Conservation (phyloP, 2,888 invertebrate species). For the Eubasilissa splendida region DNA sequence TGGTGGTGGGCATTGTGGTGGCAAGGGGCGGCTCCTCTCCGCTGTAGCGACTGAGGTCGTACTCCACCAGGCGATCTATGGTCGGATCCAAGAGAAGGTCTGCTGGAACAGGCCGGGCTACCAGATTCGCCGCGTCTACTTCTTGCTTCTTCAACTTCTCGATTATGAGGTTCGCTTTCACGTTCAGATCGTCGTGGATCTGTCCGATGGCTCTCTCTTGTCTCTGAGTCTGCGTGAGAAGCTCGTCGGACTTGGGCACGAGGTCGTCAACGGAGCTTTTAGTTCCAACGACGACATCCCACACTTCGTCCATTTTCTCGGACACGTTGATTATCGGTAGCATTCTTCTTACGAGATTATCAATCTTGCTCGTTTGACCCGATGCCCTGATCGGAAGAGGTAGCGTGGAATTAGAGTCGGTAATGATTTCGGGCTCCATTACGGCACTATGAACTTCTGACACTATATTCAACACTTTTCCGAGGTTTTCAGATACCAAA, state of each 20-base stretch:
- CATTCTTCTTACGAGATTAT: slow-evolving; percentile 86
- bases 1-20: slow-evolving; percentile 58
- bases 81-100: slow-evolving; percentile 80
- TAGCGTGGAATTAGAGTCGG: slow-evolving; percentile 73
- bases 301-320: slow-evolving; percentile 93
- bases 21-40: slow-evolving; percentile 65
- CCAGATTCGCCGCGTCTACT: slow-evolving; percentile 84
- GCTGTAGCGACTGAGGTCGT: slow-evolving; percentile 80
- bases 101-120: slow-evolving; percentile 82
- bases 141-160: slow-evolving; percentile 88
- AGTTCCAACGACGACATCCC: slow-evolving; percentile 91
- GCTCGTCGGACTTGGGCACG: slow-evolving; percentile 88
- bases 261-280: slow-evolving; percentile 90
- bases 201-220: slow-evolving; percentile 90
- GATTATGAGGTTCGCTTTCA: slow-evolving; percentile 89
- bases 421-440: slow-evolving; percentile 80
- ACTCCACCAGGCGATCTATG: slow-evolving; percentile 85
- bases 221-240: slow-evolving; percentile 87
- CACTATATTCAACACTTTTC: slow-evolving; percentile 84
- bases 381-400: slow-evolving; percentile 71
- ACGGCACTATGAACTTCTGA: slow-evolving; percentile 88
- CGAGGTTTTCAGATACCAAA: slow-evolving; percentile 86
- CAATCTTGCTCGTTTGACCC: slow-evolving; percentile 81
- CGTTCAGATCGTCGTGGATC: slow-evolving; percentile 85
- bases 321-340: slow-evolving; percentile 89